phyloP scores from a whole-genome alignment of 2,113 vertebrate species.

The Phyllostomus discolor region DNA sequence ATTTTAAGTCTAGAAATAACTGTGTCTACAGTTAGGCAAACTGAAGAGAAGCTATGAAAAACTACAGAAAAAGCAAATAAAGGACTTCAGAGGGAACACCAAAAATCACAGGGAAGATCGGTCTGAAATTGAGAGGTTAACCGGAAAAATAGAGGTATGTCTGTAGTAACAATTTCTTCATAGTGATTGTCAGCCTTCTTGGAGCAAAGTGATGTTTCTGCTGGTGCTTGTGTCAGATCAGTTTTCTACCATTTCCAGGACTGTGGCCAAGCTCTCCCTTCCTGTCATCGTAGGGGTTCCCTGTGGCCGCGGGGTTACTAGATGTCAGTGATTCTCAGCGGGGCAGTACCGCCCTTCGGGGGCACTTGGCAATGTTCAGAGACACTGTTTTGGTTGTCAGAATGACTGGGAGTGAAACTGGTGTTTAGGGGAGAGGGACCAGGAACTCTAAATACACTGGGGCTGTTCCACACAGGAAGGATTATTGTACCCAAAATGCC shows the following conservation, averaged over 20 bases:
- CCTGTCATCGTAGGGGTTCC: neutral
- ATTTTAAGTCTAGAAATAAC: slow-evolving; percentile 57
- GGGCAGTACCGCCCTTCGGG: neutral
- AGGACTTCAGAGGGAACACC: slow-evolving; percentile 79
- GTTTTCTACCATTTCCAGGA: neutral
- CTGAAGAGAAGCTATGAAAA: slow-evolving; percentile 94
- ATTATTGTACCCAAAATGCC: neutral
- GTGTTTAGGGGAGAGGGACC: neutral
- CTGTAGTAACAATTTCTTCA: neutral
- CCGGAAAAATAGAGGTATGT: slow-evolving; percentile 87
- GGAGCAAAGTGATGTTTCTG: slow-evolving; percentile 16
- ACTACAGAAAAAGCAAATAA: slow-evolving; percentile 88
- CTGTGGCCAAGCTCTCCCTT: neutral
- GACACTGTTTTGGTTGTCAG: neutral
- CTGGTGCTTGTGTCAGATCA: neutral
- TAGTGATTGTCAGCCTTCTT: neutral
- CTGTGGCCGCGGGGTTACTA: neutral
- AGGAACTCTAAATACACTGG: neutral
- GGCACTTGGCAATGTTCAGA: neutral
- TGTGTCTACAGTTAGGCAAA: slow-evolving; percentile 84
- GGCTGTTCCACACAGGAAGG: neutral
- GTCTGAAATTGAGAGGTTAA: slow-evolving; percentile 83
- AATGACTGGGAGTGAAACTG: slow-evolving; percentile 6
- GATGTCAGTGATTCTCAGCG: neutral
- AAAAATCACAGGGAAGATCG: slow-evolving; percentile 78